These are phyloP conservation scores for Dryobota labecula DNA, from an alignment of 2,888 invertebrate species.

Conservation along the genomic window DNA sequence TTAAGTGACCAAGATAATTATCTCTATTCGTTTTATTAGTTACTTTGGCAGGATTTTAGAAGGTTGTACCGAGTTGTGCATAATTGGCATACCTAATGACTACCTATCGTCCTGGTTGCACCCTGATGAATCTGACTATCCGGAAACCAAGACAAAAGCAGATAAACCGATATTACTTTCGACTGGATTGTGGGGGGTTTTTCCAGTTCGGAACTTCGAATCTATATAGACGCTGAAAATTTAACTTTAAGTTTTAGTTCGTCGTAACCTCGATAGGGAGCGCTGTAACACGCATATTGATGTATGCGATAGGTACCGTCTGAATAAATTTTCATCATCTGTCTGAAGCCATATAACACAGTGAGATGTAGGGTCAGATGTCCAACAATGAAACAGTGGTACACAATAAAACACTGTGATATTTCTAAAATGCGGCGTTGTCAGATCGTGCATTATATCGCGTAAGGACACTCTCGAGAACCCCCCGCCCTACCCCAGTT, in stretches of 20 bases:
- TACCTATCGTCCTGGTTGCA: neutral
- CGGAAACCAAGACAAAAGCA: neutral
- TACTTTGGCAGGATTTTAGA: neutral
- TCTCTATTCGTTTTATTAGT: neutral
- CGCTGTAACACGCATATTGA: constrained; percentile 10
- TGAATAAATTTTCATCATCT: neutral
- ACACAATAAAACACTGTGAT: no score
- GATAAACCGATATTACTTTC: neutral
- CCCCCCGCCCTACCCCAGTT: no score
- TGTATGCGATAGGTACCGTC: no score
- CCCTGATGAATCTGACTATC: no score
- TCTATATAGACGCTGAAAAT: neutral
- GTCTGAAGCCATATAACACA: neutral
- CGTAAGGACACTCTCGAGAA: no score
- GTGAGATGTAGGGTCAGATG: no score
- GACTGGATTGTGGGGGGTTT: neutral
- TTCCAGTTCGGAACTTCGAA: neutral
- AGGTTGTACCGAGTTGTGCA: neutral
- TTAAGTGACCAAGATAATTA: neutral
- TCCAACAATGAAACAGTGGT: no score
- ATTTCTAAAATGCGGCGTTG: no score
- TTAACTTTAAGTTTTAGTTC: neutral
- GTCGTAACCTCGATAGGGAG: neutral
- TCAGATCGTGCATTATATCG: no score
- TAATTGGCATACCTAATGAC: no score